phyloP scores from a whole-genome alignment of 2,888 invertebrate species.

The Megaustenia siamemsis region DNA sequence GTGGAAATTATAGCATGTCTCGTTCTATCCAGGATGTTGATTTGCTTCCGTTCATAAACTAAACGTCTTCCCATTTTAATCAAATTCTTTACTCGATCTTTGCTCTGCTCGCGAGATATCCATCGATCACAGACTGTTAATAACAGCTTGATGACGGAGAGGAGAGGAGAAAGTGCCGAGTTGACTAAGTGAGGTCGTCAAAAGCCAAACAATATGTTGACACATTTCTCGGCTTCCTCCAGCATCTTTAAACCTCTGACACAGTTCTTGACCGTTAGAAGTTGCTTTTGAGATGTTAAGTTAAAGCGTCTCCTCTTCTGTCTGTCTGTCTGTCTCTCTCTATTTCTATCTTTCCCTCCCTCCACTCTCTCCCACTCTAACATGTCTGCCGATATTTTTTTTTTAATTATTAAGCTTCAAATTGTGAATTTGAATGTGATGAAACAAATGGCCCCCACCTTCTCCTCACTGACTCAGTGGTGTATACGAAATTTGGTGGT shows the following conservation, averaged over 20 bases:
- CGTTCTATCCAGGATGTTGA: no score
- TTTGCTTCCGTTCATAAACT: no score
- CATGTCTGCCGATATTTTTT: no score
- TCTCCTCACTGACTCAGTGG: no score
- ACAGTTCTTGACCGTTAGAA: background rate
- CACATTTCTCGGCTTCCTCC: background rate
- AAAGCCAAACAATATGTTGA: background rate
- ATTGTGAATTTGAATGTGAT: no score
- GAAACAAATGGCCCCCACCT: no score
- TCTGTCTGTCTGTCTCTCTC: background rate
- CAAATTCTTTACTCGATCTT: no score
- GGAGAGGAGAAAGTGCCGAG: background rate
- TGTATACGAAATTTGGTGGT: no score
- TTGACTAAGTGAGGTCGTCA: background rate
- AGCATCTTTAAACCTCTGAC: background rate
- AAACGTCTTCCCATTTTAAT: no score
- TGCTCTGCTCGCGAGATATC: background rate
- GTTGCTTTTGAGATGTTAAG: background rate
- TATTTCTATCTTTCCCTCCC: background rate
- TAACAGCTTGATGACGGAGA: background rate
- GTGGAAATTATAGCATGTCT: no score
- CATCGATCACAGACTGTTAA: background rate
- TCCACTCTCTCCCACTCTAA: slow-evolving; percentile 9
- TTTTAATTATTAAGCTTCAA: no score
- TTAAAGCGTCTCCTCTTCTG: background rate